phyloP scores from a whole-genome alignment of 2,888 invertebrate genomes.

The Apodemia hepburni region DNA sequence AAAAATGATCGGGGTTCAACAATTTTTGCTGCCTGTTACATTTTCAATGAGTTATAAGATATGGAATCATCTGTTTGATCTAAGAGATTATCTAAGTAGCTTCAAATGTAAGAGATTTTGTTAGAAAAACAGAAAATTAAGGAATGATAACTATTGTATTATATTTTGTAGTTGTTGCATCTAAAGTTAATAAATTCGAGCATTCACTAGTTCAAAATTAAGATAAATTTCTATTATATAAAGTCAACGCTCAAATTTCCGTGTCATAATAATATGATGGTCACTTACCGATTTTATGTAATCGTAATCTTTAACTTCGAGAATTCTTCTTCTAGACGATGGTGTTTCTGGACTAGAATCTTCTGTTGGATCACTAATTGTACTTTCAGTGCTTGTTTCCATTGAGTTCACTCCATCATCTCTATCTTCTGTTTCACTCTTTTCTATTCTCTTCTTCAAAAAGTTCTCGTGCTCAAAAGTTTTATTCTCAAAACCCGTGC shows the following conservation, averaged over 20 bases:
- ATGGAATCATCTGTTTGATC: no score
- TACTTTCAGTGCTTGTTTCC: slow-evolving; percentile 72
- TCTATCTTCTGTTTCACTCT: slow-evolving; percentile 50
- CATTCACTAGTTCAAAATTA: background rate
- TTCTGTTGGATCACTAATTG: slow-evolving; percentile 62
- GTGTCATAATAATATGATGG: slow-evolving; percentile 25
- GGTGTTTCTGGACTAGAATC: slow-evolving; percentile 66
- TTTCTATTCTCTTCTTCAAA: slow-evolving; percentile 66
- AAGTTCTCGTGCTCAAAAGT: slow-evolving; percentile 73
- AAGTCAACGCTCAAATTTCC: background rate
- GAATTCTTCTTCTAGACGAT: slow-evolving; percentile 52
- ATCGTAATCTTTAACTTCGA: slow-evolving; percentile 59
- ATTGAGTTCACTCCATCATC: slow-evolving; percentile 59
- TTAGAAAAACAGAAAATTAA: no score
- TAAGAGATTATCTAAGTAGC: no score
- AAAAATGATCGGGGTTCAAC: no score
- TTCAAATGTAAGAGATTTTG: no score
- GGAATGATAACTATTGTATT: no score
- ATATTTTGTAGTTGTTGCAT: no score
- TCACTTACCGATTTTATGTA: slow-evolving; percentile 65
- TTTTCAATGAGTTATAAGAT: no score
- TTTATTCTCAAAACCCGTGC: slow-evolving; percentile 72
- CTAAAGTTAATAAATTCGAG: background rate
- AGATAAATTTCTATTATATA: background rate
- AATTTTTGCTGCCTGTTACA: no score